Conservation (phyloP, 64 coral and sea anemone species). For the Montipora cactus region DNA sequence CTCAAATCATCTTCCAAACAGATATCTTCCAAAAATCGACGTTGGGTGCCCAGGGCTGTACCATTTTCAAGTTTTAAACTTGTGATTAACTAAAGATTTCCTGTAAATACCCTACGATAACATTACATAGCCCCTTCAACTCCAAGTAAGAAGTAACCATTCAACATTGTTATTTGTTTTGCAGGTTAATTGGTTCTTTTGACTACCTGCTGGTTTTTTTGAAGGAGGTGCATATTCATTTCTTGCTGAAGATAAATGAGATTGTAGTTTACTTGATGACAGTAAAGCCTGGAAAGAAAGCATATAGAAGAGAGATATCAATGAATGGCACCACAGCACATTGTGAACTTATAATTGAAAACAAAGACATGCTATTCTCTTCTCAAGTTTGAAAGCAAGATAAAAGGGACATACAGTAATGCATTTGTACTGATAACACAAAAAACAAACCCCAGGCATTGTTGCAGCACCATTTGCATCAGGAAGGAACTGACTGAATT, state of each 20-base stretch:
- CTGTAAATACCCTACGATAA: neutral
- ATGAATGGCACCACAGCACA: neutral
- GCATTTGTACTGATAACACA: neutral
- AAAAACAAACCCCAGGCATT: conserved; percentile 32
- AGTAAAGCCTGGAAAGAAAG: conserved; percentile 23
- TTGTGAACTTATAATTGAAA: neutral
- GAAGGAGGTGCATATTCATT: conserved; percentile 89
- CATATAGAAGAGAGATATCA: neutral
- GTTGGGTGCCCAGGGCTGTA: too few species aligned
- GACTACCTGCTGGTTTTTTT: conserved; percentile 89
- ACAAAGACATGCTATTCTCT: too few species aligned
- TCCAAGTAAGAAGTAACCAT: too few species aligned
- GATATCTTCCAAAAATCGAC: too few species aligned
- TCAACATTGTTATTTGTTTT: too few species aligned
- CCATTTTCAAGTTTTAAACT: too few species aligned
- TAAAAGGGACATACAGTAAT: too few species aligned
- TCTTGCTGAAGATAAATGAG: conserved; percentile 72
- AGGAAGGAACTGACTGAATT: conserved; percentile 98
- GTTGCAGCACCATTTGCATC: conserved; percentile 93
- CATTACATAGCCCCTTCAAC: neutral
- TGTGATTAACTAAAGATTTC: too few species aligned
- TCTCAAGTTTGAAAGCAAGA: too few species aligned
- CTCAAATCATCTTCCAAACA: too few species aligned
- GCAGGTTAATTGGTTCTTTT: neutral
- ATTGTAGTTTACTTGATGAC: conserved; percentile 74